Evolutionary conservation across 1,140 invertebrate species (phyloP).

Genomic region (Panagrolaimus sp.): DNA sequence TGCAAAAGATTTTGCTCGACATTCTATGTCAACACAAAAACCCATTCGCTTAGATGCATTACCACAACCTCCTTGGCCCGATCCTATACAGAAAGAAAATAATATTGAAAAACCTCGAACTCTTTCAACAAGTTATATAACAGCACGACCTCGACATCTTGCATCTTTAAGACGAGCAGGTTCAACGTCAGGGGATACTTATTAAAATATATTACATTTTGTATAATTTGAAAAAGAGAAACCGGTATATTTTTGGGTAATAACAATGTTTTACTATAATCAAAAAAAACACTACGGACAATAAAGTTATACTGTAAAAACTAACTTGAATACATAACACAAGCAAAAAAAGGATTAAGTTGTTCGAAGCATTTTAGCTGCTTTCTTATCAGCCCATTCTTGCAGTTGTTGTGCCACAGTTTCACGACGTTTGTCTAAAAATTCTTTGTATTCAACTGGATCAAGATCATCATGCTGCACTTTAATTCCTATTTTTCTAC

Average conservation of each 20-base stretch:
- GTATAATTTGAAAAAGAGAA: too few species aligned
- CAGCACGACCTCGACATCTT: conserved; percentile 9
- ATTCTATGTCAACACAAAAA: conserved; percentile 5
- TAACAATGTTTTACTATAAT: too few species aligned
- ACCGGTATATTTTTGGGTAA: too few species aligned
- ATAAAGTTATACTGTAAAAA: conserved; percentile 15
- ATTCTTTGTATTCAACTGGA: conserved; percentile 74
- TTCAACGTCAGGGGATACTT: not conserved
- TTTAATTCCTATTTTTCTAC: conserved; percentile 48
- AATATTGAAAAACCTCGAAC: conserved; percentile 16
- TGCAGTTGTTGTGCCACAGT: conserved; percentile 71
- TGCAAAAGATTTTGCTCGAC: not conserved
- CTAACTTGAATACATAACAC: not conserved
- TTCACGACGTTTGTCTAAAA: conserved; percentile 72
- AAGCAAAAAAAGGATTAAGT: conserved; percentile 1
- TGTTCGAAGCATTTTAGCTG: conserved; percentile 83
- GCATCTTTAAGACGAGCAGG: conserved; percentile 4
- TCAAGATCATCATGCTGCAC: conserved; percentile 74
- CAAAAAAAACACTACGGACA: not conserved
- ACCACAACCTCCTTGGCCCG: conserved; percentile 12
- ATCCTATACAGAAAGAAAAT: conserved; percentile 8
- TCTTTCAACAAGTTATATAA: conserved; percentile 7
- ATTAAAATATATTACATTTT: not conserved
- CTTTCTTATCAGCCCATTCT: conserved; percentile 76
- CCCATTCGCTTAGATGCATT: conserved; percentile 14